Conservation (phyloP, 2,113 vertebrate species). For the Heliornis fulica region DNA sequence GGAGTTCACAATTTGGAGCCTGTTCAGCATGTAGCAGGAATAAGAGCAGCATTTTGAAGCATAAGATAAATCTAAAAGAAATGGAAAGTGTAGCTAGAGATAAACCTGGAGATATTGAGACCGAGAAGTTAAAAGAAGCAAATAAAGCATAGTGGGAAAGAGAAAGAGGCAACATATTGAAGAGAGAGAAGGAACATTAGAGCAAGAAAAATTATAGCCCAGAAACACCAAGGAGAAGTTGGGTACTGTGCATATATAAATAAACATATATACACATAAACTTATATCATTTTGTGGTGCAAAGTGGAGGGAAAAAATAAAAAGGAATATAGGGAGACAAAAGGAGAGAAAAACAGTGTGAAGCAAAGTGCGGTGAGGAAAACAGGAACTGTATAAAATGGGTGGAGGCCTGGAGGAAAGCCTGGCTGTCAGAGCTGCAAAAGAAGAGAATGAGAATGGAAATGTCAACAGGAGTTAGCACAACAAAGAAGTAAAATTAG, state of each 20-base stretch:
- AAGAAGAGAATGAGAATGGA: neutral
- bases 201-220: neutral
- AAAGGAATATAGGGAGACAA: neutral
- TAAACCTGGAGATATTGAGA: neutral
- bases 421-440: neutral
- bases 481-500: neutral
- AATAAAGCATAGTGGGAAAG: neutral
- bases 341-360: neutral
- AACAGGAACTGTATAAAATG: neutral
- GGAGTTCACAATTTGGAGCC: neutral
- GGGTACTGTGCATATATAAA: too few relatives aligned
- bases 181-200: neutral
- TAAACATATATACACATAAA: neutral
- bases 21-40: neutral
- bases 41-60: neutral
- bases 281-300: neutral
- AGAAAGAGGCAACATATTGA: neutral
- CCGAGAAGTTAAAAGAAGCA: too few relatives aligned
- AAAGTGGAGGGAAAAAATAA: neutral
- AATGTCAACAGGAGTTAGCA: neutral
- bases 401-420: neutral
- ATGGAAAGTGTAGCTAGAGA: neutral
- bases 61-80: neutral
- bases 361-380: neutral
- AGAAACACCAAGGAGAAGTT: neutral